phyloP scores from a whole-genome alignment of 2,113 vertebrate genomes.

The Nothoprocta pentlandii region DNA sequence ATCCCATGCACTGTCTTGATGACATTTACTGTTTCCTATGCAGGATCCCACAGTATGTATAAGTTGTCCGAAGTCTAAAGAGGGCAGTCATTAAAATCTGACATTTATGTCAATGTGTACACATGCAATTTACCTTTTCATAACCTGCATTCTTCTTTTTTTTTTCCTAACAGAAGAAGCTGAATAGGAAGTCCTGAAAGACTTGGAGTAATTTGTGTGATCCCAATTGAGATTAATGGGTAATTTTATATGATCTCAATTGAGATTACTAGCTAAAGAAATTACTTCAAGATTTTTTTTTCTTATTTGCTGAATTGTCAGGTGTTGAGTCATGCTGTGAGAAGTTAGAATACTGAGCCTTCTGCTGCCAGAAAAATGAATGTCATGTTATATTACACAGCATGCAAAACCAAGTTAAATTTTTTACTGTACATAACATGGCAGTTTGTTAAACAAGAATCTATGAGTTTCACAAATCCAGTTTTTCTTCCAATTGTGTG shows the following conservation, averaged over 20 bases:
- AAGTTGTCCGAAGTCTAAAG: constrained; percentile 61
- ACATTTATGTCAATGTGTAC: constrained; percentile 69
- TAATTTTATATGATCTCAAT: not conserved
- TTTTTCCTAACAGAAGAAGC: not conserved
- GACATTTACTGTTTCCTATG: constrained; percentile 63
- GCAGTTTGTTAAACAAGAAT: constrained; percentile 38
- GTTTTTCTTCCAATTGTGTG: not conserved
- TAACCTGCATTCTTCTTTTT: constrained; percentile 26
- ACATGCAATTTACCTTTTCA: constrained; percentile 69
- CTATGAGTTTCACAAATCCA: not conserved
- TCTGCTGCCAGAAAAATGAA: constrained; percentile 35
- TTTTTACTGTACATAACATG: not conserved
- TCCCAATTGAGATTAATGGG: constrained; percentile 21
- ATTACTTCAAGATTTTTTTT: constrained; percentile 37
- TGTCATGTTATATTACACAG: constrained; percentile 16
- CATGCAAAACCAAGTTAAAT: not conserved
- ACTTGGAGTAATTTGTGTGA: constrained; percentile 32
- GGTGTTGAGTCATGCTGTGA: constrained; percentile 60
- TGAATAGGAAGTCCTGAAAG: constrained; percentile 52
- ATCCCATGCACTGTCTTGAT: constrained; percentile 54
- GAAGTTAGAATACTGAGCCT: not conserved
- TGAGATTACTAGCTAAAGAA: constrained; percentile 32
- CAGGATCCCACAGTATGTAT: constrained; percentile 33
- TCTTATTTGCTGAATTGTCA: constrained; percentile 50
- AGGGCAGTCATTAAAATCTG: constrained; percentile 70